Conservation (phyloP, 2,888 invertebrate species). For the Euzetes globulus region DNA sequence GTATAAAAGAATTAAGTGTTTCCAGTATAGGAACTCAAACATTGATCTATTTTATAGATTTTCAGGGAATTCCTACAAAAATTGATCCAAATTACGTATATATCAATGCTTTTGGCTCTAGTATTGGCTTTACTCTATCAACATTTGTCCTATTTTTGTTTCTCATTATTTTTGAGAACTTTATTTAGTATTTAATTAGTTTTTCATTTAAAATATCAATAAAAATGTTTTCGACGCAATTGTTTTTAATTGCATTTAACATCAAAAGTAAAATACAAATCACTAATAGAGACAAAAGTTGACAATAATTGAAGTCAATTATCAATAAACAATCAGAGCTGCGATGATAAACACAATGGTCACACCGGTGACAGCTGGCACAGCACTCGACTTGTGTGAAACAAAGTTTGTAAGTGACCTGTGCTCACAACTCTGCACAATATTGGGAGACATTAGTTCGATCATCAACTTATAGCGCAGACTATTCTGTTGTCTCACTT, state of each 20-base stretch:
- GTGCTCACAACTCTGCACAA: background rate
- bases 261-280: background rate
- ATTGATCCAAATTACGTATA: conserved; percentile 13
- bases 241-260: background rate
- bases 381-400: background rate
- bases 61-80: conserved; percentile 7
- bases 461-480: background rate
- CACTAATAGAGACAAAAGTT: background rate
- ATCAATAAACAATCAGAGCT: background rate
- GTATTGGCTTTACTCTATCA: background rate
- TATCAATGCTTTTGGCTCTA: background rate
- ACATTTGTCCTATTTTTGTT: background rate
- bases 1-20: conserved; percentile 18
- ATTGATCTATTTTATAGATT: conserved; percentile 21
- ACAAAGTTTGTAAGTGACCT: conserved; percentile 16
- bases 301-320: conserved; percentile 7
- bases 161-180: background rate
- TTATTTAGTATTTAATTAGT: background rate
- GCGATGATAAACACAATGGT: background rate
- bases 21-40: background rate
- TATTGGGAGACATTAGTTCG: background rate
- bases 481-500: conserved; percentile 2
- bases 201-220: background rate
- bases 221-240: background rate
- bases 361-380: conserved; percentile 16